Evolutionary conservation across 2,888 invertebrate genomes (phyloP).

Genomic region (Agrilus mali): DNA sequence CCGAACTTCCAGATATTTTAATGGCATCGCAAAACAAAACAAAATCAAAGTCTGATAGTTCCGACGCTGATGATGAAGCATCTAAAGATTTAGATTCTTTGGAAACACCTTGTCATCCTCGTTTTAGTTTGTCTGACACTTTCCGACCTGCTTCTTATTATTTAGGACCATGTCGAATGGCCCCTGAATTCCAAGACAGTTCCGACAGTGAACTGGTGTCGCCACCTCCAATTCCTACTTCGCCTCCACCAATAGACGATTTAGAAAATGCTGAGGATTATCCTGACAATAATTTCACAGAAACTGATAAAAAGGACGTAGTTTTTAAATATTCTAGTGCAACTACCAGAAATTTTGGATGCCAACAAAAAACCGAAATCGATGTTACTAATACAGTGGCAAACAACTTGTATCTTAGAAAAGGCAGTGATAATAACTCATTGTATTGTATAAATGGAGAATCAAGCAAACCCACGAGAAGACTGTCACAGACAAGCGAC

Average conservation of each 20-base stretch:
- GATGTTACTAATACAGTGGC: not conserved
- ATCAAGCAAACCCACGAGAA: constrained; percentile 8
- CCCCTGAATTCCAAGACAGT: constrained; percentile 60
- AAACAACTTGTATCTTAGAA: constrained; percentile 2
- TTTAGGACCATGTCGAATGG: constrained; percentile 53
- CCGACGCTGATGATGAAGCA: constrained; percentile 74
- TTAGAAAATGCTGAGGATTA: constrained; percentile 39
- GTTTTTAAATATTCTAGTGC: constrained; percentile 3
- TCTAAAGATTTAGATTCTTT: constrained; percentile 60
- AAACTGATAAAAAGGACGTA: constrained; percentile 15
- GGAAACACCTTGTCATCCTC: constrained; percentile 53
- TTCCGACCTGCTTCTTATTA: constrained; percentile 84
- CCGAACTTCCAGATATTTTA: constrained; percentile 49
- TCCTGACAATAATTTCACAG: constrained; percentile 13
- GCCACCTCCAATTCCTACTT: constrained; percentile 66
- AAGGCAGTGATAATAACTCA: constrained; percentile 18
- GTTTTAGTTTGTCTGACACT: constrained; percentile 78
- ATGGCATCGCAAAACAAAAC: constrained; percentile 36
- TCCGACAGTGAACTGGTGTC: constrained; percentile 69
- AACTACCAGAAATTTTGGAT: not conserved
- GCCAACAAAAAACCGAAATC: not conserved
- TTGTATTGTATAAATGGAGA: constrained; percentile 21
- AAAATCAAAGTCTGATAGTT: constrained; percentile 49
- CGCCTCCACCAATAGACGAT: constrained; percentile 62
- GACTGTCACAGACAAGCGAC: constrained; percentile 33